Evolutionary conservation across 2,113 vertebrate genomes (phyloP).

Genomic region (Actenoides hombroni): DNA sequence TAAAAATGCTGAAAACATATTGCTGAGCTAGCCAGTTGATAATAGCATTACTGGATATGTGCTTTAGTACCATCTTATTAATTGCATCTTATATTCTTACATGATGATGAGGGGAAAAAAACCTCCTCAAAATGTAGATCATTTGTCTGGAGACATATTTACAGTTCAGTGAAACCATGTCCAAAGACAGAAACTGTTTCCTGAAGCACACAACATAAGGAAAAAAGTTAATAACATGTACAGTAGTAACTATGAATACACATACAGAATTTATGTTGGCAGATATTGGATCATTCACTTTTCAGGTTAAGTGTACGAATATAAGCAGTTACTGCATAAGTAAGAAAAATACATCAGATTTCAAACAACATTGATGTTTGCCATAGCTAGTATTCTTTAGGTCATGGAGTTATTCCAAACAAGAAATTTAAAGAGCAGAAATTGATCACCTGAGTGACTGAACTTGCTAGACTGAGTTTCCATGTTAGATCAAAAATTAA

Average conservation of each 20-base stretch:
- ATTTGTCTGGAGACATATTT: neutral
- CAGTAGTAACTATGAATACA: neutral
- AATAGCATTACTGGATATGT: conserved; percentile 44
- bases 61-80: neutral
- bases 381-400: neutral
- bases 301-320: neutral
- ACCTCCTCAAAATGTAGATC: neutral
- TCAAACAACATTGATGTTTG: neutral
- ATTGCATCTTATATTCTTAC: conserved; percentile 17
- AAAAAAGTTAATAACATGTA: neutral
- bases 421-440: neutral
- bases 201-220: neutral
- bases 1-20: conserved; percentile 68
- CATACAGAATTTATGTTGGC: neutral
- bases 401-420: neutral
- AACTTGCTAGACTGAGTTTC: neutral
- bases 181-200: neutral
- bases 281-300: neutral
- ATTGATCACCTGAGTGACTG: neutral
- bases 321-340: neutral
- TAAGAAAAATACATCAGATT: neutral
- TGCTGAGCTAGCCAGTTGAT: conserved; percentile 52
- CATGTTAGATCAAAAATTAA: neutral
- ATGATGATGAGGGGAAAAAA: neutral
- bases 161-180: neutral